Evolutionary conservation across 2,888 invertebrate species (phyloP), one percentile per base, ranked within the genome.

Genomic region (Synergus gifuensis): DNA sequence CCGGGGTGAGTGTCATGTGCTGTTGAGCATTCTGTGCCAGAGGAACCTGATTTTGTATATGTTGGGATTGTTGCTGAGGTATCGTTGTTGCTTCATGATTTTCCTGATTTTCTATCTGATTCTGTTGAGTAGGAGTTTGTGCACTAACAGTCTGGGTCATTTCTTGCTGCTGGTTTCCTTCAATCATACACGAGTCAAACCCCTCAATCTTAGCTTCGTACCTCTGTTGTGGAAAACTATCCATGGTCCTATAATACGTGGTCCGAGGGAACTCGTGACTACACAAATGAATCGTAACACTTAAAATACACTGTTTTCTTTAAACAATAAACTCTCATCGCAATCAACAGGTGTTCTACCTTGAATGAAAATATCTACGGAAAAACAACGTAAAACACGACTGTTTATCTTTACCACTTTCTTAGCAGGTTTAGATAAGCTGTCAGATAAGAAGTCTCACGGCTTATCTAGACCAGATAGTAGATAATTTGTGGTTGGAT

Each of bases 111-210:
- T 89, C 89, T 4, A 85, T 80, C 42, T 87, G 84, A 28, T 69
- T 81, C 0, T 87, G 81, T 49, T 87, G 87, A 42, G 82, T 64
- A 36, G 86, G 82, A 4, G 85, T 77, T 69, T 89, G 90, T 40
- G 77, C 83, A 16, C 82, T 86, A 4, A 88, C 85, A 9, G 86
- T 83, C 14, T 89, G 88, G 14, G 86, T 83, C 78, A 90, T 87
- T 76, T 91, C 90, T 77, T 85, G 83, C 40, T 86, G 89, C 64
- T 88, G 88, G 81, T 83, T 84, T 4, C 87, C 54, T 42, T 90
- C 89, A 9, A 91, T 90, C 79, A 90, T 88, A 76, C 92, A 91
- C 0, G 90, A 85, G 54, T 91, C 90, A 73, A 91, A 92, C n/a
- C 85, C 88, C 78, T 92, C 92, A 44, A 91, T 90, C 83, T 91